Base-by-base conservation (phyloP, 2,888 invertebrate genomes). In the Agonopterix arenella region DNA sequence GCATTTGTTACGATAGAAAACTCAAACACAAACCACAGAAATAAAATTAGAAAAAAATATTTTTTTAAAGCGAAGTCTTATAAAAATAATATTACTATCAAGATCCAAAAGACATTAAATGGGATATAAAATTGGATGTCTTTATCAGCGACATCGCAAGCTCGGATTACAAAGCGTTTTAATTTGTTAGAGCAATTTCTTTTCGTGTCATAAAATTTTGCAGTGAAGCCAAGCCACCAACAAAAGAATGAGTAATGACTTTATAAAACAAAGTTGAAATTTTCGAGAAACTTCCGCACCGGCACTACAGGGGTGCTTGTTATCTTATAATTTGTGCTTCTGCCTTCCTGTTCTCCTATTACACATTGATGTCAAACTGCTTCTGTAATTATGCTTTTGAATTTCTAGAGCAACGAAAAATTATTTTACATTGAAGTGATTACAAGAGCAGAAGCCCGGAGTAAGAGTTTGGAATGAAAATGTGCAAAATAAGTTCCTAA, bases 191-290 rank as follows among this genome's bases (percentile, higher is more conserved):
- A 77, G 73, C 78, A 78, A 78, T 83, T 81, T 82, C 81, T 82
- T 80, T 80, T 78, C 73, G 74, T 75, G 77, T 80, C 77, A 80
- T 78, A 77, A 80, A 84, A 84, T 80, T 78, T 77, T 75, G 75
- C 81, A 78, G 73, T 77, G 71, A 63, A 67, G 73, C 72, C 69
- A 68, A 65, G 75, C 70, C 72, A 73, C 76, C 68, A 81, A 85
- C 88, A 86, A 86, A 84, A 84, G 84, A 80, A 84, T 88, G 86
- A 86, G 64, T 84, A 85, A 86, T 85, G 77, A 79, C 78, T 80
- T 83, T 76, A 66, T 68, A 68, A 80, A 84, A 84, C 88, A 84
- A 86, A 86, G 85, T 86, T 84, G 70, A 66, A 71, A 78, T 79
- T 82, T 82, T 73, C 68, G 72, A 61, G 72, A 74, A 80, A 76